Percentiles rank a stretch among this genome's conserved stretches.
Evolutionary conservation across 2,113 vertebrate genomes (phyloP).

Genomic region (Piliocolobus tephrosceles): DNA sequence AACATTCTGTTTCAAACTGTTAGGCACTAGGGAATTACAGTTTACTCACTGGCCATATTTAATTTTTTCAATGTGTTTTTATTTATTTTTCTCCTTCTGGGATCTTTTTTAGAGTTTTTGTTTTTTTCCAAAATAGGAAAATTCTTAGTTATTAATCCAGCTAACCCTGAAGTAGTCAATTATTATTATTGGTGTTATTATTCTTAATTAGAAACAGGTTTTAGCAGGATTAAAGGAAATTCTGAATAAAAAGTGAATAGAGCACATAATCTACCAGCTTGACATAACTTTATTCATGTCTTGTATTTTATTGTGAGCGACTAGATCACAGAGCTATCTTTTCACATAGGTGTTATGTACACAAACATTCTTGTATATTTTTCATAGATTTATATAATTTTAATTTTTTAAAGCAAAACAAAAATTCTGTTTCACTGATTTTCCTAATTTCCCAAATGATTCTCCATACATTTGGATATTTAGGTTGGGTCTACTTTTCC

Average conservation of each 20-base stretch:
- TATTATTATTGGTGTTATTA: conserved; percentile 46
- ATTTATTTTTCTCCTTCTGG: conserved; percentile 29
- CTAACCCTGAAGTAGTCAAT: conserved; percentile 7
- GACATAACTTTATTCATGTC: not conserved
- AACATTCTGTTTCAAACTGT: conserved; percentile 27
- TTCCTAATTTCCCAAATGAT: not conserved
- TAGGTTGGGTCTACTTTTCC: not conserved
- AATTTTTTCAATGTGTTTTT: conserved; percentile 68
- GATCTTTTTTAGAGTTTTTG: not conserved
- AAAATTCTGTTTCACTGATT: not conserved
- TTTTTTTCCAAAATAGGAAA: conserved; percentile 63
- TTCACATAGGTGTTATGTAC: not conserved
- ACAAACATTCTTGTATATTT: not conserved
- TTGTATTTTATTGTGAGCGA: not conserved
- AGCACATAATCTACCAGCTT: not conserved
- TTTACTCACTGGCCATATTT: conserved; percentile 45
- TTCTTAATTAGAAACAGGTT: not conserved
- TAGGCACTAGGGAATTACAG: conserved; percentile 48
- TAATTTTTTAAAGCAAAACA: not conserved
- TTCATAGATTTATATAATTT: not conserved
- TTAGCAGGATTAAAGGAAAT: conserved; percentile 10
- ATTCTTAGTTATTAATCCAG: conserved; percentile 56
- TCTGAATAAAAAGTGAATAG: not conserved
- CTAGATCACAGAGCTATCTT: not conserved
- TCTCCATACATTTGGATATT: not conserved